Conservation (phyloP, 2,113 vertebrate genomes). For the Eidolon helvum region DNA sequence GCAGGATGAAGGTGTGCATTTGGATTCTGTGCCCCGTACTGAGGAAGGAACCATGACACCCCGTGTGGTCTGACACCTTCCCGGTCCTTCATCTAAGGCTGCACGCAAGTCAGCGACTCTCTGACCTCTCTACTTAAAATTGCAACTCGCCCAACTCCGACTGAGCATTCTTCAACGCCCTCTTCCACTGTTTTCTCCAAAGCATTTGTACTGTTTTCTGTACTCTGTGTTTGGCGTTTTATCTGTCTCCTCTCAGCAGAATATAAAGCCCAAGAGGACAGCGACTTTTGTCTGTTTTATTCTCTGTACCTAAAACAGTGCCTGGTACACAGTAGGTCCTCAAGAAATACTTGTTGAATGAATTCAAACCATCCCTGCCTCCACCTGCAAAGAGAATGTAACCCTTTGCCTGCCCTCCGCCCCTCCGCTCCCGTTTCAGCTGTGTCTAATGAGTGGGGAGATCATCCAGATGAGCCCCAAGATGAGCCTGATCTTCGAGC, state of each 20-base stretch:
- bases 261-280: neutral
- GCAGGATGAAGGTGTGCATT: neutral
- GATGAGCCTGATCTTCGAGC: slow-evolving; percentile 96
- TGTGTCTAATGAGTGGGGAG: slow-evolving; percentile 97
- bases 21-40: neutral
- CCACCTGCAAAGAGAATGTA: neutral
- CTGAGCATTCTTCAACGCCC: neutral
- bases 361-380: neutral
- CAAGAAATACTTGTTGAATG: neutral
- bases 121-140: neutral
- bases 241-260: neutral
- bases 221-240: neutral
- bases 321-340: neutral
- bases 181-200: neutral
- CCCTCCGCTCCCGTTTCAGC: slow-evolving; percentile 80
- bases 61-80: neutral
- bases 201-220: neutral
- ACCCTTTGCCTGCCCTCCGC: neutral
- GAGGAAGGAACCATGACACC: neutral
- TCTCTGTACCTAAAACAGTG: neutral
- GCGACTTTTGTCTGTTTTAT: neutral
- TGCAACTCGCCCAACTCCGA: neutral
- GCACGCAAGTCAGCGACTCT: neutral
- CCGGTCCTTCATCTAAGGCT: neutral
- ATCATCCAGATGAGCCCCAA: slow-evolving; percentile 96